phyloP scores from a whole-genome alignment of 2,113 vertebrate genomes.

The Lycaon pictus region DNA sequence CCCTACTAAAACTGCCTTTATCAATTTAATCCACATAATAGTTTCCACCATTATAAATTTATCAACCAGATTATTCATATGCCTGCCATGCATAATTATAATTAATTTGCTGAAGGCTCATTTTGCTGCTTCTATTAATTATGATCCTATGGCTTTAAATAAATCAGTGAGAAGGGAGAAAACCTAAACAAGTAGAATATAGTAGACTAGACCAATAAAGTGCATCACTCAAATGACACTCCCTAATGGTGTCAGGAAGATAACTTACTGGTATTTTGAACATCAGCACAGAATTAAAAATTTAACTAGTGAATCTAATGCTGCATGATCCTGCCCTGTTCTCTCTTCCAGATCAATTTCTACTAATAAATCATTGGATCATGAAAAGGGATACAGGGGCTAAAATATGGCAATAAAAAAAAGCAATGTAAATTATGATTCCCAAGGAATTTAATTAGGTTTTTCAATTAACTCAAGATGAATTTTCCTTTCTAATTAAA shows the following conservation, averaged over 20 bases:
- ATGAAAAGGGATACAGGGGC: neutral
- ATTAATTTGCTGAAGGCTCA: constrained; percentile 72
- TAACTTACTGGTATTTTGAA: neutral
- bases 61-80: constrained; percentile 78
- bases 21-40: constrained; percentile 72
- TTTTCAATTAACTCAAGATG: constrained; percentile 39
- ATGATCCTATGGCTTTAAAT: constrained; percentile 52
- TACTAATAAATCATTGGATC: constrained; percentile 6
- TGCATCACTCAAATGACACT: neutral
- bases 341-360: constrained; percentile 4
- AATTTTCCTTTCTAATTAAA: constrained; percentile 62
- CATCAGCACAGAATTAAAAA: constrained; percentile 10
- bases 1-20: constrained; percentile 73
- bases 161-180: constrained; percentile 61
- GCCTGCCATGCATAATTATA: constrained; percentile 61
- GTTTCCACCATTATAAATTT: constrained; percentile 79
- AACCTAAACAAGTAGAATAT: neutral
- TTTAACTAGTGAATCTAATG: neutral
- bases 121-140: constrained; percentile 74
- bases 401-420: constrained; percentile 45
- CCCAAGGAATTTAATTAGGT: constrained; percentile 52
- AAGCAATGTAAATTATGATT: constrained; percentile 51
- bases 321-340: neutral
- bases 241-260: neutral
- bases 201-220: neutral